phyloP scores from a whole-genome alignment of 1,140 invertebrate genomes.

The Hetaerina americana region DNA sequence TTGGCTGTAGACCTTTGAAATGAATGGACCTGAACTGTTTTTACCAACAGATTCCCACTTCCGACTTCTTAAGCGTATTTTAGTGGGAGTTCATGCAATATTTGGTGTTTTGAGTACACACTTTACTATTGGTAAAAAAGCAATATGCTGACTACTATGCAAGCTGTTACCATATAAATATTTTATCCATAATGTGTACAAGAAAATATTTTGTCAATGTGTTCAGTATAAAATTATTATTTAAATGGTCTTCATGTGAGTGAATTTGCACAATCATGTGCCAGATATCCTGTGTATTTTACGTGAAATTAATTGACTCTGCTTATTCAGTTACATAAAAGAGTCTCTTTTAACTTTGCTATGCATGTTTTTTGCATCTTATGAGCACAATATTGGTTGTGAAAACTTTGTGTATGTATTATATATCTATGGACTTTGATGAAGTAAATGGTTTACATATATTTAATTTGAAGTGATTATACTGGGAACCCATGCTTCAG shows the following conservation, averaged over 20 bases:
- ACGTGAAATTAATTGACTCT: background rate
- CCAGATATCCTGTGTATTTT: background rate
- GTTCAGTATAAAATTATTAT: background rate
- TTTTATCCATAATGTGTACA: background rate
- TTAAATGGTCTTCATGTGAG: background rate
- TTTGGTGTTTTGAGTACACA: background rate
- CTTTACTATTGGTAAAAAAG: background rate
- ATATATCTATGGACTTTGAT: background rate
- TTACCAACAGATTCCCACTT: background rate
- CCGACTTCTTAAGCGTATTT: background rate
- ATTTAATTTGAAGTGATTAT: too few relatives aligned
- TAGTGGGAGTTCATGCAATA: background rate
- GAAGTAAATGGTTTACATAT: background rate
- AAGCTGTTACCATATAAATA: background rate
- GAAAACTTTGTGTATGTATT: background rate
- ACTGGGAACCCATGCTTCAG: too few relatives aligned
- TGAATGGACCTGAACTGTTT: background rate
- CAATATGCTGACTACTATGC: background rate
- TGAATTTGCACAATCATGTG: background rate
- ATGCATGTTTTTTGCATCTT: background rate
- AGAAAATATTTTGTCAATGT: conserved; percentile 1
- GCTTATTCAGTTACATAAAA: background rate
- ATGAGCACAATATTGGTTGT: background rate
- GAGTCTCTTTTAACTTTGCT: background rate
- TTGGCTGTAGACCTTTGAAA: background rate